A percentile compares a stretch with the other conserved stretches of the same genome.
Evolutionary conservation across 2,797 vertebrate species (phyloP).

Genomic region (Enteromius viviparus): DNA sequence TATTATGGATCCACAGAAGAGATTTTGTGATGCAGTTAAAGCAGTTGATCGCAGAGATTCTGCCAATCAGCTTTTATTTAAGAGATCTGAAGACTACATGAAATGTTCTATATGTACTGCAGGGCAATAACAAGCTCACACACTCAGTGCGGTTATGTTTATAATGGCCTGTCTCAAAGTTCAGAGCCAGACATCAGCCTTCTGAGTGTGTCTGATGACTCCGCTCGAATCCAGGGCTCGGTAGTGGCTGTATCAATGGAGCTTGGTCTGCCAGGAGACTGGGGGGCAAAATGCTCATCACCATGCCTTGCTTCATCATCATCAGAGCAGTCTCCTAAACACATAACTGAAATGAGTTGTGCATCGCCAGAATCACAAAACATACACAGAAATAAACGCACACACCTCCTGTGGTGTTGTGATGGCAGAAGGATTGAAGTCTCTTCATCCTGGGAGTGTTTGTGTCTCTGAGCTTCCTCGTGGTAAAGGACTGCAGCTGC

Average conservation of each 20-base stretch:
- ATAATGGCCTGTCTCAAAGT: neutral
- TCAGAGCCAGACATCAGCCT: conserved; percentile 39
- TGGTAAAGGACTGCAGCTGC: neutral
- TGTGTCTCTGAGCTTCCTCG: conserved; percentile 21
- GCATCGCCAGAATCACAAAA: neutral
- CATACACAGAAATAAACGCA: neutral
- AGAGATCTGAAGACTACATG: neutral
- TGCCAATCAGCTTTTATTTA: conserved; percentile 5
- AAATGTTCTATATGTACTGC: neutral
- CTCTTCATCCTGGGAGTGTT: conserved; percentile 10
- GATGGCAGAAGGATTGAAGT: neutral
- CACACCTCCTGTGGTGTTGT: neutral
- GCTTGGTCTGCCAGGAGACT: conserved; percentile 12
- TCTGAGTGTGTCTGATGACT: conserved; percentile 33
- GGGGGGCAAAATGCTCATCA: conserved; percentile 18
- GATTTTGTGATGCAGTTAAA: neutral
- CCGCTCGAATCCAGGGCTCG: conserved; percentile 22
- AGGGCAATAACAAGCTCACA: neutral
- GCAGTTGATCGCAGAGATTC: conserved; percentile 10
- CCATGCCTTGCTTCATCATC: neutral
- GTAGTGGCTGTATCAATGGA: conserved; percentile 3
- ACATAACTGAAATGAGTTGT: neutral
- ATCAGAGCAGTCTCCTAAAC: conserved; percentile 31
- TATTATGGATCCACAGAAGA: neutral
- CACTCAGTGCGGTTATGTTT: neutral